Evolutionary conservation across 2,797 vertebrate genomes (phyloP).

Genomic region (Tadarida brasiliensis): DNA sequence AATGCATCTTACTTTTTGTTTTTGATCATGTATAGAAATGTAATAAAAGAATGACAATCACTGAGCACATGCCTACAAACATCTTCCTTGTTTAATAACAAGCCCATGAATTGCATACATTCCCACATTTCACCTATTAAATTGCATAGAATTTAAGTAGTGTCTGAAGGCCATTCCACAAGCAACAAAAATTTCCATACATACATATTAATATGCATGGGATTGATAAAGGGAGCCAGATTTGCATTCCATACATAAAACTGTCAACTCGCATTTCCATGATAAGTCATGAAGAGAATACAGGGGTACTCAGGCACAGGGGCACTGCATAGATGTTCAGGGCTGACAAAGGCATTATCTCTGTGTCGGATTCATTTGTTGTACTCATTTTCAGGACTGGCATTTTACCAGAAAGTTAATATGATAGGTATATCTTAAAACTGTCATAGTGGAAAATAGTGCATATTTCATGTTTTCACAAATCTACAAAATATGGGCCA

Average conservation of each 20-base stretch:
- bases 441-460: constrained; percentile 19
- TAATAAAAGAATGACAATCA: constrained; percentile 25
- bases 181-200: constrained; percentile 73
- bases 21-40: neutral
- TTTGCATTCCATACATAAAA: constrained; percentile 80
- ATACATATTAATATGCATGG: constrained; percentile 76
- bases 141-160: constrained; percentile 42
- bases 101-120: constrained; percentile 16
- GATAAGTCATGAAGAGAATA: constrained; percentile 75
- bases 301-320: constrained; percentile 24
- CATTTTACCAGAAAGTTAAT: constrained; percentile 48
- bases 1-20: neutral
- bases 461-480: neutral
- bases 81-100: constrained; percentile 60
- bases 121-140: constrained; percentile 65
- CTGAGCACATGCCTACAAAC: constrained; percentile 17
- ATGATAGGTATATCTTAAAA: constrained; percentile 36
- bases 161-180: constrained; percentile 67
- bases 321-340: constrained; percentile 67
- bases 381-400: constrained; percentile 54
- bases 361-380: constrained; percentile 63
- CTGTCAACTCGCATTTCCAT: constrained; percentile 75
- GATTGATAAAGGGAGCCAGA: constrained; percentile 69
- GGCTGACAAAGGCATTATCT: constrained; percentile 63
- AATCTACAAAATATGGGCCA: neutral